Evolutionary conservation across 2,797 vertebrate genomes (phyloP), one percentile per base, ranked within the genome.

Genomic region (Myotis planiceps): DNA sequence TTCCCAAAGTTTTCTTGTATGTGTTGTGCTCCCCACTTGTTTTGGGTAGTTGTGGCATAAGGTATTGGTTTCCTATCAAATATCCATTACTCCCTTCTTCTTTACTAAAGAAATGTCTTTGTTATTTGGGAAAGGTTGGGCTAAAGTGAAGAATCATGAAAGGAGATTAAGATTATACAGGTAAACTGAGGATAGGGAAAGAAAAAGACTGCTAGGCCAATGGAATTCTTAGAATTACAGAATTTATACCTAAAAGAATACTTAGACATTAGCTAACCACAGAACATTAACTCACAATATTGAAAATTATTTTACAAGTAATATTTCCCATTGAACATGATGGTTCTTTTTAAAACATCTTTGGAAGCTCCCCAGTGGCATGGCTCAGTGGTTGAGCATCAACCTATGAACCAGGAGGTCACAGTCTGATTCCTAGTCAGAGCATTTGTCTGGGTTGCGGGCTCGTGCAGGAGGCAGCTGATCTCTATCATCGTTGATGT

Each of bases 301-400:
- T 84, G 23, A 32, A 74, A 84, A 84, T 87, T 83, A 83, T 83
- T 79, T 91, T 45, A 84, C 21, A 83, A 82, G n/a, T 55, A 76
- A 51, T 53, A 10, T 53, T 79, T 69, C 12, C 32, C 32, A 90
- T 39, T 78, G n/a, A 68, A 45, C n/a, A 60, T 9, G 25, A 87
- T 29, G 42, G 66, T 53, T 92, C 15, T 74, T 90, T 71, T 55
- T 5, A 79, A 76, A 58, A 66, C 16, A 66, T 34, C 16, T 66
- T 66, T 32, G n/a, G n/a, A 66, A 66, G 58, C 12, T 29, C 13
- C 27, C 5, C 27, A 60, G 58, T 5, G 23, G 5, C 58, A 29
- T 60, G 58, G 58, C 58, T 29, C 27, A 29, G 27, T 60, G 27
- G 5, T 14, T 60, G 58, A 60, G 58, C 27, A 60, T 60, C 58